Evolutionary conservation across 2,797 vertebrate genomes (phyloP).

Genomic region (Alosa sapidissima): DNA sequence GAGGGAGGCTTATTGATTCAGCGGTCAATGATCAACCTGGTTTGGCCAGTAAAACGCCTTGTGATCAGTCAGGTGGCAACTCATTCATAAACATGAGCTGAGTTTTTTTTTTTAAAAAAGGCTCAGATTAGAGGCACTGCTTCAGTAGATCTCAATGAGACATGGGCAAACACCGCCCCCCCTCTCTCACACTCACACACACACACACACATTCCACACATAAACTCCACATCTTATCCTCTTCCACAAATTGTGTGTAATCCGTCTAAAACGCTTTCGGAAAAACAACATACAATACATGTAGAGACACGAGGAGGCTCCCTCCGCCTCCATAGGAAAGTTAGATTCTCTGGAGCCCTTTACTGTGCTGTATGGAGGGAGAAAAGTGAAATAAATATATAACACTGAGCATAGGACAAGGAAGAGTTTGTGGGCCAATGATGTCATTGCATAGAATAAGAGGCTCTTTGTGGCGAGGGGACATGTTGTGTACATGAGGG

Average conservation of each 20-base stretch:
- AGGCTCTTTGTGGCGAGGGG: constrained; percentile 57
- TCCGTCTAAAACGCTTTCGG: background rate
- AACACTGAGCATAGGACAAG: background rate
- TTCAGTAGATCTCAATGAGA: background rate
- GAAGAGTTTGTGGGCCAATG: constrained; percentile 44
- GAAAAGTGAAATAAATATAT: background rate
- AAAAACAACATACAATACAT: background rate
- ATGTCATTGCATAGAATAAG: constrained; percentile 67
- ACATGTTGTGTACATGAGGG: constrained; percentile 26
- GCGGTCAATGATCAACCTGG: constrained; percentile 12
- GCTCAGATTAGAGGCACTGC: background rate
- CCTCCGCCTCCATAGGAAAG: background rate
- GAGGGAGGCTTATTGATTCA: background rate
- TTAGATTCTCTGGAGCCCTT: background rate
- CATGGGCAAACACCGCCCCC: background rate
- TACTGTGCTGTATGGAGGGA: background rate
- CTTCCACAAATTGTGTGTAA: background rate
- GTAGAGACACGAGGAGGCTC: background rate
- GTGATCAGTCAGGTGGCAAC: background rate
- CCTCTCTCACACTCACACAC: background rate
- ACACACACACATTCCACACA: no score
- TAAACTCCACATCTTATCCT: background rate
- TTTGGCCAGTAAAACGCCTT: background rate
- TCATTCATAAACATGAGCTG: constrained; percentile 22
- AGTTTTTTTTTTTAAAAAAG: background rate